These are phyloP conservation scores for Falco novaeseelandiae DNA, from an alignment of 2,797 vertebrate species.

Conservation along the genomic window DNA sequence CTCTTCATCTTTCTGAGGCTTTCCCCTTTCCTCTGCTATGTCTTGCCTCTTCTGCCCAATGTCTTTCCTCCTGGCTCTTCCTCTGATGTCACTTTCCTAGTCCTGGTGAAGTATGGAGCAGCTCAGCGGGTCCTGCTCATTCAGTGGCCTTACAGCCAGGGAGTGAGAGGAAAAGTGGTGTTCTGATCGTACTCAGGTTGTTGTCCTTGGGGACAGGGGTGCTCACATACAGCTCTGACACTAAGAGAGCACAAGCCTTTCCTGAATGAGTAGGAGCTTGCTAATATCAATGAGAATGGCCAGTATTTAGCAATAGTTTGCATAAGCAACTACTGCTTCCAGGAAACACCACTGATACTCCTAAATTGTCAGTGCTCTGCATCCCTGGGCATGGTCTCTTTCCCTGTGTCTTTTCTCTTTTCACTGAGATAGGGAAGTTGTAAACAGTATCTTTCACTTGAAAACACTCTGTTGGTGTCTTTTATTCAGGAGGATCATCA, in stretches of 20 bases:
- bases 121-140: neutral
- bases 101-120: neutral
- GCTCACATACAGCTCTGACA: neutral
- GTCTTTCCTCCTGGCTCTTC: neutral
- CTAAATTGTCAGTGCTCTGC: rapidly evolving
- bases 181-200: neutral
- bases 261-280: neutral
- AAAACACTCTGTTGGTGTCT: neutral
- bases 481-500: neutral
- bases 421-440: neutral
- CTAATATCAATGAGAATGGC: neutral
- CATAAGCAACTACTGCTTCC: neutral
- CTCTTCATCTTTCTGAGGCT: neutral
- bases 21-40: neutral
- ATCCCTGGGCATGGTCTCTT: neutral
- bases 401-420: neutral
- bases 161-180: neutral
- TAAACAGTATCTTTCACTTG: neutral
- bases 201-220: neutral
- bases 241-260: neutral
- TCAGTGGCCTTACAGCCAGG: neutral
- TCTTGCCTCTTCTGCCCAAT: neutral
- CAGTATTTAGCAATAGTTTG: neutral
- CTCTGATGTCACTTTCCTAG: neutral
- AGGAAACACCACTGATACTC: neutral